Percentiles rank a stretch among this genome's conserved stretches.
phyloP scores from a whole-genome alignment of 2,797 vertebrate species.

The Psittacula echo region DNA sequence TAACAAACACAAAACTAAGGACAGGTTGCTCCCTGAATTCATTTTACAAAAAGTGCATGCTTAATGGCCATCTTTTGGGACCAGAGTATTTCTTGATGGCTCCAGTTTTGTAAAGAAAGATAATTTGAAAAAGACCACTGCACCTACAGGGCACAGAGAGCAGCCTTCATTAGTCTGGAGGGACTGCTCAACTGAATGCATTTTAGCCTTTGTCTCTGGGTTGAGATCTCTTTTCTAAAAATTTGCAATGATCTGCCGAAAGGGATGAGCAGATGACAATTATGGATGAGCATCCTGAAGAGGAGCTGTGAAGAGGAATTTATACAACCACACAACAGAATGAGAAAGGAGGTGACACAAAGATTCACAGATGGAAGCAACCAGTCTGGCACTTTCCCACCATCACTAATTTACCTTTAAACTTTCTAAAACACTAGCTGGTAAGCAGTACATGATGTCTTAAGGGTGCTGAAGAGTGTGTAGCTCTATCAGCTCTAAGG shows the following conservation, averaged over 20 bases:
- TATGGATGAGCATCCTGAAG: neutral
- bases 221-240: neutral
- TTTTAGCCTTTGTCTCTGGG: neutral
- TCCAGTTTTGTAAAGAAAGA: neutral
- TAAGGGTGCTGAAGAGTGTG: neutral
- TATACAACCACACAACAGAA: neutral
- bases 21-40: neutral
- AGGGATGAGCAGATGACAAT: neutral
- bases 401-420: neutral
- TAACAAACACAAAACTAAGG: neutral
- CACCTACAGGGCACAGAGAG: neutral
- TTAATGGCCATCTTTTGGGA: neutral
- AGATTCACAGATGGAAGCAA: neutral
- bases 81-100: neutral
- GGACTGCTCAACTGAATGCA: accelerated
- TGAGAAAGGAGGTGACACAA: neutral
- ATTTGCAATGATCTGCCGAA: neutral
- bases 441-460: neutral
- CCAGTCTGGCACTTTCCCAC: neutral
- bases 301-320: neutral
- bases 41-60: neutral
- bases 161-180: neutral
- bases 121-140: neutral
- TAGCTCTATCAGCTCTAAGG: neutral
- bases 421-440: neutral